Conservation (phyloP, 2,888 invertebrate genomes). For the Pomacea canaliculata region DNA sequence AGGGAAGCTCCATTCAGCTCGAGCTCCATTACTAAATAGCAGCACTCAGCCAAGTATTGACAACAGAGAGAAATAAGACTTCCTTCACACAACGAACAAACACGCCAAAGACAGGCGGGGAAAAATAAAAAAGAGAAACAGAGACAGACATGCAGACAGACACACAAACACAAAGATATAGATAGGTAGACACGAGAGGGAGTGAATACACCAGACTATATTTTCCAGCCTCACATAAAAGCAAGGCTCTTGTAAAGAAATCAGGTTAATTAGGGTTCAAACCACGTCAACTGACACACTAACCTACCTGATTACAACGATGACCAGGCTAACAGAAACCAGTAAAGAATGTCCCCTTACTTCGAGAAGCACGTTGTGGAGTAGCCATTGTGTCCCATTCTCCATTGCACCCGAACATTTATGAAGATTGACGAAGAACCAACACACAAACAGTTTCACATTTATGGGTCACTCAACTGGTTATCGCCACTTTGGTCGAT, state of each 20-base stretch:
- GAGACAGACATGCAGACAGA: constrained; percentile 8
- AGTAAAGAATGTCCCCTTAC: background rate
- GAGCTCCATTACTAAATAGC: too few species aligned
- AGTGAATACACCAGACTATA: too few species aligned
- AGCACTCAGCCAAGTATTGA: too few species aligned
- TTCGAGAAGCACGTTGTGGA: background rate
- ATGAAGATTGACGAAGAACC: constrained; percentile 1
- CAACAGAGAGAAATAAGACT: too few species aligned
- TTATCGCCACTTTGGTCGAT: background rate
- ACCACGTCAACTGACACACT: background rate
- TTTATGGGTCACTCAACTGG: background rate
- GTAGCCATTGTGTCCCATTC: background rate
- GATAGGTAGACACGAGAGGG: background rate
- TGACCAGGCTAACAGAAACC: too few species aligned
- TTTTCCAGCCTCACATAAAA: too few species aligned
- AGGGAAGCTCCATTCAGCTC: too few species aligned
- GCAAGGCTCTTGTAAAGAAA: too few species aligned
- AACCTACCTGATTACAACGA: background rate
- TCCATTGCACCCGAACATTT: constrained; percentile 9
- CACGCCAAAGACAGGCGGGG: too few species aligned
- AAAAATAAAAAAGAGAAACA: background rate
- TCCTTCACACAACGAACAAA: too few species aligned
- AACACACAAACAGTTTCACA: constrained; percentile 7
- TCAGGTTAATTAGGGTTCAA: too few species aligned
- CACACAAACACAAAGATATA: constrained; percentile 7